Conservation (phyloP, 2,888 invertebrate genomes). For the Troides oblongomaculatus region DNA sequence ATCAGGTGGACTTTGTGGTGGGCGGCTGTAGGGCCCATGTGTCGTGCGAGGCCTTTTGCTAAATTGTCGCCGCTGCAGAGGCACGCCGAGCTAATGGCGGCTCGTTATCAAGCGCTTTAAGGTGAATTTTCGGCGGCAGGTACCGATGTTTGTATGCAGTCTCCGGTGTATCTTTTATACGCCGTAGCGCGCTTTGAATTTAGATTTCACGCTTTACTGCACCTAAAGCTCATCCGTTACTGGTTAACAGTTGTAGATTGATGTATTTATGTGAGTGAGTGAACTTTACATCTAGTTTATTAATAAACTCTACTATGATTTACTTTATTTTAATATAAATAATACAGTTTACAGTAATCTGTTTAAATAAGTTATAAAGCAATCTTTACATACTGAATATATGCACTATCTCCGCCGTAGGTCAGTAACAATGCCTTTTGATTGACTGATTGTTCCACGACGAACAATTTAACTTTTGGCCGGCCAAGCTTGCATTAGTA, state of each 20-base stretch:
- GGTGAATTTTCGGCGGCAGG: constrained; percentile 31
- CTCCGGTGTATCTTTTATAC: constrained; percentile 30
- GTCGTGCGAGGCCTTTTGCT: constrained; percentile 66
- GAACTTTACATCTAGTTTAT: not conserved
- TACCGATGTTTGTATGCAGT: constrained; percentile 22
- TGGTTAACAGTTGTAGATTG: not conserved
- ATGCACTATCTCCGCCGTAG: not conserved
- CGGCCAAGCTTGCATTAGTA: constrained; percentile 60
- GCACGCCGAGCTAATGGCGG: constrained; percentile 38
- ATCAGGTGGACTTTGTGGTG: constrained; percentile 70
- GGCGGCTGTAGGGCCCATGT: constrained; percentile 58
- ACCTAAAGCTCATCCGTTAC: not conserved
- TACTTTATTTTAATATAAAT: no score
- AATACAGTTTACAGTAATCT: no score
- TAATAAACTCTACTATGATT: no score
- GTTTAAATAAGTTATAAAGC: no score
- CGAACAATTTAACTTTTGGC: constrained; percentile 50
- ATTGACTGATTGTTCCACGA: no score
- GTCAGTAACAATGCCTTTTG: no score
- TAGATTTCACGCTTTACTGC: not conserved
- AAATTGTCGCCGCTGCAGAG: constrained; percentile 57
- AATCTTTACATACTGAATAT: not conserved
- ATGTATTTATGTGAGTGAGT: not conserved
- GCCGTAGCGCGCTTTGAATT: constrained; percentile 4
- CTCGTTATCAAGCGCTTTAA: constrained; percentile 41